A percentile compares a stretch with the other conserved stretches of the same genome.
phyloP scores from a whole-genome alignment of 1,140 invertebrate genomes.

The Drosophila yakuba region DNA sequence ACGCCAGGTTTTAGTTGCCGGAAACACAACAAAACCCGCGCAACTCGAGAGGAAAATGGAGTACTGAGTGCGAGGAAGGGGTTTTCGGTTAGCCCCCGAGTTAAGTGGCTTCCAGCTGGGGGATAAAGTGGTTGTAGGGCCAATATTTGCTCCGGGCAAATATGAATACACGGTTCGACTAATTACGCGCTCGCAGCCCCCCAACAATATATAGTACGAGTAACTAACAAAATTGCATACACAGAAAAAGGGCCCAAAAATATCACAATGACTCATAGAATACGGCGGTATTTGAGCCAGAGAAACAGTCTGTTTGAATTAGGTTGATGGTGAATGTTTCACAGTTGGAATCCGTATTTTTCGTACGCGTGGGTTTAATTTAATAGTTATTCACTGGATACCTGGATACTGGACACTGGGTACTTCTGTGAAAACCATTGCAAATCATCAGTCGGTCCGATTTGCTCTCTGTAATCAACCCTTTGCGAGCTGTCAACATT shows the following conservation, averaged over 20 bases:
- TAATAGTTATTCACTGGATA: neutral
- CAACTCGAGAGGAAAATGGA: constrained; percentile 7
- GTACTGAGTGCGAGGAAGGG: neutral
- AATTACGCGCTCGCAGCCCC: constrained; percentile 16
- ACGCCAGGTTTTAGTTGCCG: constrained; percentile 15
- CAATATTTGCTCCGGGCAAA: constrained; percentile 34
- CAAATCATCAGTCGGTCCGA: neutral
- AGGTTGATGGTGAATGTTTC: too few species aligned
- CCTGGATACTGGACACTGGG: too few species aligned
- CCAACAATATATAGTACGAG: neutral
- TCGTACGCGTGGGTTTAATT: too few species aligned
- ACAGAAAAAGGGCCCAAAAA: neutral
- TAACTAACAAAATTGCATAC: neutral
- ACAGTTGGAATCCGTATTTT: too few species aligned
- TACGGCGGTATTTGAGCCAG: neutral
- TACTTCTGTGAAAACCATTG: neutral
- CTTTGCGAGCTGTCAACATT: constrained; percentile 1
- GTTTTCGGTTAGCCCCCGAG: constrained; percentile 3
- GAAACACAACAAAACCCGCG: constrained; percentile 25
- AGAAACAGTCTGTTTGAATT: neutral
- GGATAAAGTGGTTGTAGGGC: constrained; percentile 10
- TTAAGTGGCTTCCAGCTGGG: constrained; percentile 11
- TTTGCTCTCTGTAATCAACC: constrained; percentile 6
- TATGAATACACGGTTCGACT: constrained; percentile 26
- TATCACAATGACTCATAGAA: constrained; percentile 22